Evolutionary conservation across 2,888 invertebrate genomes (phyloP), one percentile per base, ranked within the genome.

Genomic region (Ophion costatus): DNA sequence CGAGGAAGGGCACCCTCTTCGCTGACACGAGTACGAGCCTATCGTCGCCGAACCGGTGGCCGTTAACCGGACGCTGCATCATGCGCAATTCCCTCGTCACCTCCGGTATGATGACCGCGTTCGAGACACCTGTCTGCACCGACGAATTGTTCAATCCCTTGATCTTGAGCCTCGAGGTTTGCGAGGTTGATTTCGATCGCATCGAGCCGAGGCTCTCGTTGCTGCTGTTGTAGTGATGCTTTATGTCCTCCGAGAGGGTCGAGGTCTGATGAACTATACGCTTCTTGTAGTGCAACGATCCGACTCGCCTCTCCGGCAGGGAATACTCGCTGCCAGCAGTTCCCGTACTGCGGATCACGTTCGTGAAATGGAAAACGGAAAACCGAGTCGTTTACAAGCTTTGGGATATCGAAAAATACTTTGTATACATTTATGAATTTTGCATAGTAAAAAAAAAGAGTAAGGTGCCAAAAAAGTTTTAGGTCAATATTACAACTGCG

Each of bases 1-100:
- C 95, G 89, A 97, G 95, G 94, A 98, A 97, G 56, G 98, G 98
- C 81, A 96, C 96, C 90, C 96, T 96, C 89, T 96, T 96, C 7
- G 96, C 94, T 74, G 98, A 96, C 59, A 97, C 96, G 94, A 98
- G 95, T 81, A 98, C 96, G 87, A 98, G 95, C 90, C 98, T 95
- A 92, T 98, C 97, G 93, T 97, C 97, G 91, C 95, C 96, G 90
- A 97, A 97, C 88, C 95, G 95, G 86, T 96, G 96, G 86, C 95
- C 95, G 93, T 95, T 96, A 38, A 95, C 94, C 20, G 95, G 95
- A 86, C 95, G 95, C 82, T 94, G 94, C 89, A 94, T 91, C 85
- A 94, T 92, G 83, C 94, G 92, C 80, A 95, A 91, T 89, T 94
- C 94, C 82, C 92, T 93, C 6, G 92, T 90, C 45, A 92, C 92